Base-by-base conservation (phyloP, 2,888 invertebrate genomes). In the Thymelicus lineola region DNA sequence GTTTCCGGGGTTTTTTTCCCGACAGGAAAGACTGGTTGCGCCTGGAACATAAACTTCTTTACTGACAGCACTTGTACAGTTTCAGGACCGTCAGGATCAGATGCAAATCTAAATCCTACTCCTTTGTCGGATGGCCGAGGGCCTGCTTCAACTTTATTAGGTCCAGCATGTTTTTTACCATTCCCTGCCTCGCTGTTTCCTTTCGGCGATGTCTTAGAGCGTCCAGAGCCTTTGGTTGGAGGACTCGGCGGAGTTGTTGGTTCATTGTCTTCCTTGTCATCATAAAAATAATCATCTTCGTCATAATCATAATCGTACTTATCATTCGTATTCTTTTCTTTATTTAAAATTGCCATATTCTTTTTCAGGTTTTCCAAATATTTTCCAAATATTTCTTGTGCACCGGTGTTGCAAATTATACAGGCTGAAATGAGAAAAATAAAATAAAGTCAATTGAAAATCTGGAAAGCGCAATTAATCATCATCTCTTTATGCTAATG, bases 31-130 rank as follows among this genome's bases (percentile, higher is more conserved):
- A 70, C 72, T 17, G 70, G 67, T 61, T 61, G 57, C 20, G 67
- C 72, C 65, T 70, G 67, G 50, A 61, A 70, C 9, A 67, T 64
- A 55, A 48, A 67, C 36, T 67, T 67, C 5, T 55, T 42, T 35
- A 45, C 61, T 2, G 55, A 61, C 15, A 66, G 17, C 20, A 50
- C 50, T 12, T 66, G 38, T 0, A 58, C 15, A 28, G 66, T 20
- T n/a, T 50, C n/a, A 20, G 17, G 12, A 12, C 12, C 20, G 4
- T 7, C 15, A 4, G 17, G 7, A 17, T 15, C 17, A 2, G 5
- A 7, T 1, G 17, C 50, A 1, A 20, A 10, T 20, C 20, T 20
- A 12, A 5, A 12, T 12, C n/a, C 53, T 12, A 53, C 20, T 53
- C 20, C 20, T 10, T 20, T 20, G 20, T 20, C 50, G 50, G 50